Percentiles rank a stretch among this genome's conserved stretches.
Conservation (phyloP, 2,888 invertebrate species). For the Drosophila subquinaria region DNA sequence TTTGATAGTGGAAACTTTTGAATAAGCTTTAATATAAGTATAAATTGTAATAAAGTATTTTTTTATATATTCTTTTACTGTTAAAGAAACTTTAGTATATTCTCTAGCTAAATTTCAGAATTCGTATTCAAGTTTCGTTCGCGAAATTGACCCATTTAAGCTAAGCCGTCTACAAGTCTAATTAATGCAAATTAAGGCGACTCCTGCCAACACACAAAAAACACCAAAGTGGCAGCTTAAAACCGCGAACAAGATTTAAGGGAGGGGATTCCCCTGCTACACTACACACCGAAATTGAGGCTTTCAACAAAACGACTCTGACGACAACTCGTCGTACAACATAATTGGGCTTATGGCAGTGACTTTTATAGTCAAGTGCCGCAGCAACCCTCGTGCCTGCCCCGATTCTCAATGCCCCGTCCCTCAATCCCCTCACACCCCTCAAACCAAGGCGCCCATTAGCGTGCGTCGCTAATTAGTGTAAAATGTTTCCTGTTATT, state of each 20-base stretch:
- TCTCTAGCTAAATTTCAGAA: not conserved
- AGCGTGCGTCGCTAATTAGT: slow-evolving; percentile 80
- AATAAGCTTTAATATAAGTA: too few relatives aligned
- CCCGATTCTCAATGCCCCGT: not conserved
- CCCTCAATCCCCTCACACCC: not conserved
- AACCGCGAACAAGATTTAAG: slow-evolving; percentile 51
- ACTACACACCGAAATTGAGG: slow-evolving; percentile 36
- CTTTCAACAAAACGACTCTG: slow-evolving; percentile 46
- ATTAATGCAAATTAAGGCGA: slow-evolving; percentile 65
- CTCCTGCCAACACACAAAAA: not conserved
- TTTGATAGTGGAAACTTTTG: too few relatives aligned
- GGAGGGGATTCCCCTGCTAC: not conserved
- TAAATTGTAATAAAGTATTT: too few relatives aligned
- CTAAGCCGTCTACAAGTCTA: slow-evolving; percentile 47
- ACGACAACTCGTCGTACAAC: slow-evolving; percentile 72
- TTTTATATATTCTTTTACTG: not conserved
- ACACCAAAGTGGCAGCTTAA: slow-evolving; percentile 26
- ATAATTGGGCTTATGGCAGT: slow-evolving; percentile 78
- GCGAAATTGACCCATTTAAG: slow-evolving; percentile 45
- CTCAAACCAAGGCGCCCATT: slow-evolving; percentile 55
- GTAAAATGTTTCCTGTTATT: slow-evolving; percentile 81
- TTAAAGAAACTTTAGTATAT: not conserved
- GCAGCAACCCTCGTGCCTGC: slow-evolving; percentile 7
- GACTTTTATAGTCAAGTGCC: slow-evolving; percentile 71
- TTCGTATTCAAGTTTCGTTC: slow-evolving; percentile 18